Evolutionary conservation across 1,140 invertebrate species (phyloP).

Genomic region (Mylabris phalerata): DNA sequence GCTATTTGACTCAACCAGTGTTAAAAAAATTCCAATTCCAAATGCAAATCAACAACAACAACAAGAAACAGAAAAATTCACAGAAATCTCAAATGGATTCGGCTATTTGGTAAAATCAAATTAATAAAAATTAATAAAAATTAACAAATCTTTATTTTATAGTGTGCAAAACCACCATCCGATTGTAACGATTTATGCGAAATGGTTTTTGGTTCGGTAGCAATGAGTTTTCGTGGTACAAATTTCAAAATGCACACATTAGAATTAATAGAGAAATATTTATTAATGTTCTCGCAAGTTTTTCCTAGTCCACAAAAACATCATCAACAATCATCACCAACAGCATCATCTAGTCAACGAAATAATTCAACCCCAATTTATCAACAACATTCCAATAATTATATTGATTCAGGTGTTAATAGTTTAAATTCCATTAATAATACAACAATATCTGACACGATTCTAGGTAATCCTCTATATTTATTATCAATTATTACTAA

Average conservation of each 20-base stretch:
- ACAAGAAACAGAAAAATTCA: conserved; percentile 34
- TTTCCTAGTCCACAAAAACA: conserved; percentile 34
- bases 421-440: conserved; percentile 35
- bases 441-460: conserved; percentile 36
- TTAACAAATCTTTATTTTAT: conserved; percentile 7
- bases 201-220: conserved; percentile 84
- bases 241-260: conserved; percentile 77
- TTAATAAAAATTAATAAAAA: not conserved
- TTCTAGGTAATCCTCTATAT: conserved; percentile 24
- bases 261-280: conserved; percentile 55
- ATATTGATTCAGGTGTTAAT: conserved; percentile 34
- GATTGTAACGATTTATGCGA: conserved; percentile 73
- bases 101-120: conserved; percentile 46
- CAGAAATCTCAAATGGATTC: conserved; percentile 50
- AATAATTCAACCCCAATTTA: conserved; percentile 22
- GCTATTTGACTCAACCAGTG: conserved; percentile 75
- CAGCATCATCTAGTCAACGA: conserved; percentile 10
- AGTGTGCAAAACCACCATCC: conserved; percentile 55
- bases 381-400: conserved; percentile 31
- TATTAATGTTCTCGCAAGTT: conserved; percentile 59
- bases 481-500: not conserved
- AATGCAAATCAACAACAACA: conserved; percentile 36
- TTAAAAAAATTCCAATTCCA: conserved; percentile 49
- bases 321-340: conserved; percentile 5
- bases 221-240: conserved; percentile 76